phyloP scores from a whole-genome alignment of 2,888 invertebrate genomes.

The Automeris io region DNA sequence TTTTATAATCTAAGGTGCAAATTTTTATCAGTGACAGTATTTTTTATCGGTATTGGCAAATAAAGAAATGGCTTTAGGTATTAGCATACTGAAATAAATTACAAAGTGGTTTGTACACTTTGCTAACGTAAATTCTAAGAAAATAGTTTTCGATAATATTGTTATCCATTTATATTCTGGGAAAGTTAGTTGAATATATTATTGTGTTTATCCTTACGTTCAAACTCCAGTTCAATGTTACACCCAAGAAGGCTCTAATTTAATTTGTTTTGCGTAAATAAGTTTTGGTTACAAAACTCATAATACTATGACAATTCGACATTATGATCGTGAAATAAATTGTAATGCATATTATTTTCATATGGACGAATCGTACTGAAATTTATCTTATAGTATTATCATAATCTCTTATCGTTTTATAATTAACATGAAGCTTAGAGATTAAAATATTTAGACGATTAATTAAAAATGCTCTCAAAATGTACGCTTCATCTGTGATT shows the following conservation, averaged over 20 bases:
- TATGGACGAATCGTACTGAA: conserved; percentile 41
- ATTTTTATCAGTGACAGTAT: too few species aligned
- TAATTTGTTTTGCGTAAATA: conserved; percentile 7
- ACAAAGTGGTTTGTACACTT: too few species aligned
- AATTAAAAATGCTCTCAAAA: conserved; percentile 56
- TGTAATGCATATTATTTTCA: conserved; percentile 24
- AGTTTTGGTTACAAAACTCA: conserved; percentile 1
- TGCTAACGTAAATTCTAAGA: too few species aligned
- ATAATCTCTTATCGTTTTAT: conserved; percentile 21
- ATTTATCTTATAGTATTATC: conserved; percentile 32
- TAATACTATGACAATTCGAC: conserved; percentile 15
- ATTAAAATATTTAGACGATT: conserved; percentile 19
- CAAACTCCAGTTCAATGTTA: neutral
- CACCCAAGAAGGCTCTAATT: conserved; percentile 7
- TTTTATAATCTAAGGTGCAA: too few species aligned
- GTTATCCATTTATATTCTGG: neutral
- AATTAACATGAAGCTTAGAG: conserved; percentile 9
- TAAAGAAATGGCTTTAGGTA: too few species aligned
- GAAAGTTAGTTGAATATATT: neutral
- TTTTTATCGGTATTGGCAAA: too few species aligned
- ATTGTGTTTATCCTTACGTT: neutral
- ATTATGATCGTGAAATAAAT: neutral
- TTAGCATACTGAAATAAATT: too few species aligned
- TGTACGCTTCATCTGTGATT: conserved; percentile 68
- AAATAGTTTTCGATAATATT: neutral